phyloP scores from a whole-genome alignment of 2,113 vertebrate genomes.

The Podiceps cristatus region DNA sequence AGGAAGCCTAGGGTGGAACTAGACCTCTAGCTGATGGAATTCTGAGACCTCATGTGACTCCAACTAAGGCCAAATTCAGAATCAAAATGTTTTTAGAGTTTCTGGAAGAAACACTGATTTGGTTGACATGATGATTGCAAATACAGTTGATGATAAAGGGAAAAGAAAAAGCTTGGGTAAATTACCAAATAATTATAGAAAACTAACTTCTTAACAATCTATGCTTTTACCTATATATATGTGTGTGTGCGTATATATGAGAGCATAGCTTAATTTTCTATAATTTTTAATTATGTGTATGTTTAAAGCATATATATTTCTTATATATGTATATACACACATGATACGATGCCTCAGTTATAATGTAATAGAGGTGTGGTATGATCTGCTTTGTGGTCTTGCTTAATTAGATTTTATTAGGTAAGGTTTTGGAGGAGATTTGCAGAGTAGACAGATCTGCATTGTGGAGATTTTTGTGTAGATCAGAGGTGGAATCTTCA shows the following conservation, averaged over 20 bases:
- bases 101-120: neutral
- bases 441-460: neutral
- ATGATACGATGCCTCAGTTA: neutral
- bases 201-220: neutral
- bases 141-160: neutral
- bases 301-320: neutral
- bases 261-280: neutral
- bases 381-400: neutral
- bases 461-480: neutral
- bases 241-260: accelerated
- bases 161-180: neutral
- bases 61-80: neutral
- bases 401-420: neutral
- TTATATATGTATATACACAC: neutral
- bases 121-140: neutral
- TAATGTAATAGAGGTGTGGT: neutral
- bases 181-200: neutral
- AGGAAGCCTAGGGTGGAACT: neutral
- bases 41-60: neutral
- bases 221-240: neutral
- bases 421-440: neutral
- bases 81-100: neutral
- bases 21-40: neutral
- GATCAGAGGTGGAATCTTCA: neutral
- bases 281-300: neutral